Conservation (phyloP, 2,113 vertebrate species). For the Platichthys stellatus region DNA sequence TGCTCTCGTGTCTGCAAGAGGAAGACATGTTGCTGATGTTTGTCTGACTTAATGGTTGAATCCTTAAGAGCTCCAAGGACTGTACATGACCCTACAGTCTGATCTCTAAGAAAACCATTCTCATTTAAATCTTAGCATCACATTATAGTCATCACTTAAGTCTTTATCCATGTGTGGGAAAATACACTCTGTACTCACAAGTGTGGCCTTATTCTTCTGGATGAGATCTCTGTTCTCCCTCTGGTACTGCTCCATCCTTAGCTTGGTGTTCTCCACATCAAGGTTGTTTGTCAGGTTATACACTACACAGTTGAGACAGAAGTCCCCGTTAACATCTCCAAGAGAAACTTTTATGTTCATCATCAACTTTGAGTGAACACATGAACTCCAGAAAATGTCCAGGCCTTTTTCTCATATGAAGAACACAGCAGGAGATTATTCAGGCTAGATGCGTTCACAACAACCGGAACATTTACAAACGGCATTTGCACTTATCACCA, state of each 20-base stretch:
- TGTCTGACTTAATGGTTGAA: not conserved
- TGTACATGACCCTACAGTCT: conserved; percentile 4
- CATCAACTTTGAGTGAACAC: not conserved
- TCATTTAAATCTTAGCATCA: not conserved
- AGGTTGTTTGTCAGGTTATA: conserved; percentile 96
- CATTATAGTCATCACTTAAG: not conserved
- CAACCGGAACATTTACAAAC: no score
- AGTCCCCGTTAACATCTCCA: not conserved
- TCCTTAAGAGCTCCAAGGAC: not conserved
- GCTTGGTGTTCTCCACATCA: conserved; percentile 94
- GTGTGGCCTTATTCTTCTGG: conserved; percentile 95
- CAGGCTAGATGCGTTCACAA: no score
- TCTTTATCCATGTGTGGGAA: not conserved
- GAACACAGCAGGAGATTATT: no score
- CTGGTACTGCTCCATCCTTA: conserved; percentile 96
- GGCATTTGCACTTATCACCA: no score
- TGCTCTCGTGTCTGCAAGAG: conserved; percentile 90
- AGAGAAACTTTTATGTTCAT: no score
- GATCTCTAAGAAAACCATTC: not conserved
- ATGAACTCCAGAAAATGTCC: no score
- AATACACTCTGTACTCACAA: conserved; percentile 79
- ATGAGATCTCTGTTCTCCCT: conserved; percentile 95
- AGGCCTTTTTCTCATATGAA: no score
- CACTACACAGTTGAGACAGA: conserved; percentile 77
- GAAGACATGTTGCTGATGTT: not conserved